These are phyloP conservation scores for Pteronotus mesoamericanus DNA, from an alignment of 2,797 vertebrate genomes.

Conservation along the genomic window DNA sequence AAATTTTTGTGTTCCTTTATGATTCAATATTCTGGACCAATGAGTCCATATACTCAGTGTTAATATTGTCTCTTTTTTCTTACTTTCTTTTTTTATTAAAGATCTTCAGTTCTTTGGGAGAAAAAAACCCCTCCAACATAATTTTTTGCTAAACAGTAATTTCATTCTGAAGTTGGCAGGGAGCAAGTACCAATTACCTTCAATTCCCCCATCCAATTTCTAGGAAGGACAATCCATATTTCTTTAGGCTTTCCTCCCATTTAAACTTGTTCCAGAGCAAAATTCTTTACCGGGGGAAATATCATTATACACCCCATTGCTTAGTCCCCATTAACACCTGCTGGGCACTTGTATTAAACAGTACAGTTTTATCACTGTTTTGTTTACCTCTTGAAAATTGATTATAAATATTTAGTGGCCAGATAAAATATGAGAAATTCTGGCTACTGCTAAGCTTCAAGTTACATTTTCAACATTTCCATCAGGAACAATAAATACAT, in stretches of 20 bases:
- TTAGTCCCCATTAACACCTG: conserved; percentile 30
- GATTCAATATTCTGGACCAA: not conserved
- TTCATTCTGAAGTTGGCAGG: conserved; percentile 56
- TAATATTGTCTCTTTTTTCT: not conserved
- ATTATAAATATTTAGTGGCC: conserved; percentile 42
- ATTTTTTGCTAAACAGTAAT: conserved; percentile 52
- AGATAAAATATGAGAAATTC: conserved; percentile 43
- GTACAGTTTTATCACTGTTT: conserved; percentile 46
- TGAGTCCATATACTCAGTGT: not conserved
- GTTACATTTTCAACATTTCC: conserved; percentile 28
- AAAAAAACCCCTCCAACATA: not conserved
- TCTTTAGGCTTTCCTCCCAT: conserved; percentile 34
- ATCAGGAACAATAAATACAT: not conserved
- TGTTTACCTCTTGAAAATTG: conserved; percentile 49
- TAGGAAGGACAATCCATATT: conserved; percentile 44
- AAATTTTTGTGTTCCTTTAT: not conserved
- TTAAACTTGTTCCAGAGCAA: conserved; percentile 29
- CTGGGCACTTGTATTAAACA: conserved; percentile 45
- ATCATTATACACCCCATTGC: not conserved
- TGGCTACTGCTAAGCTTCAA: not conserved
- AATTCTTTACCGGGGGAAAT: conserved; percentile 20
- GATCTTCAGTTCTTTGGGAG: not conserved
- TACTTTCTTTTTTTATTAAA: not conserved
- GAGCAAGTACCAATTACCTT: conserved; percentile 49
- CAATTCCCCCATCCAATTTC: conserved; percentile 44